A percentile compares a stretch with the other conserved stretches of the same genome.
phyloP scores from a whole-genome alignment of 2,888 invertebrate genomes.

The Polia nebulosa region DNA sequence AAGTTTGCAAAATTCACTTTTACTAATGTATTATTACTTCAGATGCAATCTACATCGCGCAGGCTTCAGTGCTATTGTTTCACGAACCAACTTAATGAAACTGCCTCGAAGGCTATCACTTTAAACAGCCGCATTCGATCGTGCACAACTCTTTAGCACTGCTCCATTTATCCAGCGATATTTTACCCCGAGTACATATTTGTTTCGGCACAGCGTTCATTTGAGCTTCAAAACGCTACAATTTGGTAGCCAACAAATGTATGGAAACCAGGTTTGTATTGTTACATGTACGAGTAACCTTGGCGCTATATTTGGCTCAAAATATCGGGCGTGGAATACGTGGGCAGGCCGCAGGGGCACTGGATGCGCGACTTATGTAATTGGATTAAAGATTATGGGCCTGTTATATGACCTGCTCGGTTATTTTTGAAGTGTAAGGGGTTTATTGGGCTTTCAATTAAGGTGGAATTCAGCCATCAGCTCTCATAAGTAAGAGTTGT shows the following conservation, averaged over 20 bases:
- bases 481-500: neutral
- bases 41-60: constrained; percentile 11
- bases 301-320: constrained; percentile 61
- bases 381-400: constrained; percentile 40
- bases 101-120: constrained; percentile 14
- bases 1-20: neutral
- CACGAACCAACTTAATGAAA: constrained; percentile 27
- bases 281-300: constrained; percentile 50
- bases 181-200: constrained; percentile 34
- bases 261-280: constrained; percentile 38
- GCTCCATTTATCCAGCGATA: constrained; percentile 22
- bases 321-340: constrained; percentile 54
- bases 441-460: constrained; percentile 6
- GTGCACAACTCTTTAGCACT: constrained; percentile 23
- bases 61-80: constrained; percentile 20
- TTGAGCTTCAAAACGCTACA: constrained; percentile 55
- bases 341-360: constrained; percentile 40
- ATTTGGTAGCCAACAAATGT: constrained; percentile 46
- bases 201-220: constrained; percentile 52
- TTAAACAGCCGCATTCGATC: constrained; percentile 18
- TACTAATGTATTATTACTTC: too few relatives aligned
- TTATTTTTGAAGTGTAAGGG: constrained; percentile 16
- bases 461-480: neutral
- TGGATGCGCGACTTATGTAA: constrained; percentile 53
- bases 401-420: constrained; percentile 10